Evolutionary conservation across 2,113 vertebrate genomes (phyloP), one percentile per base, ranked within the genome.

Genomic region (Poecile atricapillus): DNA sequence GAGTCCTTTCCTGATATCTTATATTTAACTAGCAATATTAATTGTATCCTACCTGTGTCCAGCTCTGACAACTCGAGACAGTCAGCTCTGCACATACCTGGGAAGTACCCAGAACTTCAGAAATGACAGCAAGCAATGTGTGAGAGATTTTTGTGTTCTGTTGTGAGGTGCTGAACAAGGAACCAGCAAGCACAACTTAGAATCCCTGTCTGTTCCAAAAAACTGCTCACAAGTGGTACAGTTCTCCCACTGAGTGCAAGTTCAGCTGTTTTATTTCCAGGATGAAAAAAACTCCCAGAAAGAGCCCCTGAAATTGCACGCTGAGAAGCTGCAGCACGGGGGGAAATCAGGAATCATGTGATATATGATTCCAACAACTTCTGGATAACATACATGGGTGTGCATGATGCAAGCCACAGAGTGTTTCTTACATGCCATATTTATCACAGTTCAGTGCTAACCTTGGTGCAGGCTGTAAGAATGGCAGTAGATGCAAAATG

Each of bases 371-470:
- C 73, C 39, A 50, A 17, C 33, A 80, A 13, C 19, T 71, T 44
- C 22, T 87, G 55, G 35, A 27, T 52, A 65, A 56, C 27, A 10
- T 14, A 23, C 0, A 0, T 53, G 46, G 17, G 8, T 37, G 13
- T 59, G 43, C 1, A 0, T 8, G 39, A 18, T 2, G 10, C 76
- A 82, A 53, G 15, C 17, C 46, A 91, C 5, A 14, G 24, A 47
- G 19, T 22, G 13, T 64, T 70, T 70, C n/a, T 75, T 43, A 23
- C 4, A 4, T 30, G 50, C 5, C 19, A 23, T 19, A 4, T 35
- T 49, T 37, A 47, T 15, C 9, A 4, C 4, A 63, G 19, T 25
- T 63, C 52, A 22, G 31, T 33, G 49, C 22, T 64, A 59, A 68
- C 37, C 3, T 3, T 3, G 30, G 13, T 60, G 37, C 41, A 76